Percentiles rank a stretch among this genome's conserved stretches.
phyloP scores from a whole-genome alignment of 1,140 invertebrate genomes.

The Latrodectus geometricus region DNA sequence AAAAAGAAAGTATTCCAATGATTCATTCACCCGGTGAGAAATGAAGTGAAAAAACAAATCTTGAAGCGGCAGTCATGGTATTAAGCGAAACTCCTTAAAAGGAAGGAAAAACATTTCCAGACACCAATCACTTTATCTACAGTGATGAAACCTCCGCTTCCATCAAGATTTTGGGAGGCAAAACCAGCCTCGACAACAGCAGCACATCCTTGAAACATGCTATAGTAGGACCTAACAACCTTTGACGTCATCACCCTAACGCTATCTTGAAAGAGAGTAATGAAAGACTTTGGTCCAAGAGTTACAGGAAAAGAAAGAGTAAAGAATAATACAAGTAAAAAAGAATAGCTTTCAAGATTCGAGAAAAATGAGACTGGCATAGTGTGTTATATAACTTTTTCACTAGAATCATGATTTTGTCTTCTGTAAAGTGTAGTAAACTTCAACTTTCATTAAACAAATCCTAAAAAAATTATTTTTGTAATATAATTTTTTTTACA shows the following conservation, averaged over 20 bases:
- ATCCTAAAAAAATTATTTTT: no score
- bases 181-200: not conserved
- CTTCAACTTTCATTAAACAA: no score
- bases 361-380: slow-evolving; percentile 19
- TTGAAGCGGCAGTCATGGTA: no score
- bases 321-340: not conserved
- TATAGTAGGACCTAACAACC: slow-evolving; percentile 37
- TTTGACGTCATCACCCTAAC: slow-evolving; percentile 49
- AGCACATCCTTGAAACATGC: not conserved
- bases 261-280: slow-evolving; percentile 29
- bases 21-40: not conserved
- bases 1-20: no score
- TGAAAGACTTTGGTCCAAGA: slow-evolving; percentile 23
- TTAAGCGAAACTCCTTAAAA: not conserved
- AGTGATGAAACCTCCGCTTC: slow-evolving; percentile 36
- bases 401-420: slow-evolving; percentile 13
- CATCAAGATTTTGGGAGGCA: slow-evolving; percentile 7
- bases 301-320: not conserved
- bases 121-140: slow-evolving; percentile 41
- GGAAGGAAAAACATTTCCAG: slow-evolving; percentile 24
- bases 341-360: not conserved
- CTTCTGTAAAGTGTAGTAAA: not conserved
- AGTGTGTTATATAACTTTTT: slow-evolving; percentile 20
- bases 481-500: no score
- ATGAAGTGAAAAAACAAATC: no score